Percentiles rank a stretch among this genome's conserved stretches.
These are phyloP conservation scores for Molorchus minor DNA, from an alignment of 2,888 invertebrate species.

Conservation along the genomic window DNA sequence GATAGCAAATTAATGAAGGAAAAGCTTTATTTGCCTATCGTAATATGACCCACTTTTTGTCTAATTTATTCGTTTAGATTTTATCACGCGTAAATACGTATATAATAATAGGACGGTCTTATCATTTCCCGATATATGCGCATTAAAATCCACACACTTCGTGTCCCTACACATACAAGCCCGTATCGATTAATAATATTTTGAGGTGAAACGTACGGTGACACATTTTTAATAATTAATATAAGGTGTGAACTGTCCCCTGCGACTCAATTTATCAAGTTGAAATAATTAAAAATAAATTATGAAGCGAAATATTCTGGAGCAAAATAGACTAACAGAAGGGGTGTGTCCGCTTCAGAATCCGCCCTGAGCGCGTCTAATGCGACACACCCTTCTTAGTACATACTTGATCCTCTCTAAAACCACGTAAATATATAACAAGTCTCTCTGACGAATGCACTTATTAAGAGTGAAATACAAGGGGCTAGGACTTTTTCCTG, in stretches of 20 bases:
- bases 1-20: no score
- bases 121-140: no score
- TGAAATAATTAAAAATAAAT: slow-evolving; percentile 50
- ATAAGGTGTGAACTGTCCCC: slow-evolving; percentile 39
- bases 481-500: slow-evolving; percentile 18
- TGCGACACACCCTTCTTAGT: slow-evolving; percentile 60
- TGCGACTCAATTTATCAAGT: slow-evolving; percentile 43
- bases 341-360: slow-evolving; percentile 51
- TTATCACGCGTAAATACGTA: no score
- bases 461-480: slow-evolving; percentile 56
- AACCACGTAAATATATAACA: slow-evolving; percentile 49
- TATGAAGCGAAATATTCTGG: slow-evolving; percentile 43
- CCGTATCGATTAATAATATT: neutral
- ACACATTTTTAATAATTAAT: slow-evolving; percentile 37
- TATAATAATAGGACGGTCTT: no score
- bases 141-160: no score
- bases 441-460: slow-evolving; percentile 53
- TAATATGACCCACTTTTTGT: no score
- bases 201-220: neutral
- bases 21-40: no score
- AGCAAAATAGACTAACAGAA: slow-evolving; percentile 44
- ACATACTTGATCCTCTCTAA: slow-evolving; percentile 58
- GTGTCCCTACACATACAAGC: no score
- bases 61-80: no score
- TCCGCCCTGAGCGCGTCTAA: slow-evolving; percentile 55